Evolutionary conservation across 2,888 invertebrate genomes (phyloP), one percentile per base, ranked within the genome.

Genomic region (Ormyrus nitidulus): DNA sequence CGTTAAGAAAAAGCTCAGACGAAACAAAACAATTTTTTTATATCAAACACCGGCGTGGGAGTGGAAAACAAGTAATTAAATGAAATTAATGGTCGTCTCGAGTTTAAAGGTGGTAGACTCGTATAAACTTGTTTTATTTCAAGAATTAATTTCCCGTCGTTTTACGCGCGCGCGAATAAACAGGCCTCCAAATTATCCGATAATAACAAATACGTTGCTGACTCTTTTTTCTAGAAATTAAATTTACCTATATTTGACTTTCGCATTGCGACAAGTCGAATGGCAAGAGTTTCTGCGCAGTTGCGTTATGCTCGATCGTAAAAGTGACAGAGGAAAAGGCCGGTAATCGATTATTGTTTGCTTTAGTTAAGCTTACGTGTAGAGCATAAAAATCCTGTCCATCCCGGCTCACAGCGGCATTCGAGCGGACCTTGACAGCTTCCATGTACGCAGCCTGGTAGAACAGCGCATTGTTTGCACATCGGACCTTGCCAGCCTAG

Each of bases 361-460:
- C 34, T 34, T 34, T 34, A 34, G 34, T 34, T 34, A 34, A 34
- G 84, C 95, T 94, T 90, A 98, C 98, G 95, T 84, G 94, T 96
- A 91, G 97, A 96, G 86, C 96, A 97, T 72, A 97, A 91, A 78
- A 97, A 92, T 79, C 98, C 98, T 10, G 96, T 97, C 93, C 95
- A 98, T n/a, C 98, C 98, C 4, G 96, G 95, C 74, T 94, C 91
- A 89, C 98, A 98, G 88, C 95, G 95, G 91, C 98, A 98, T 90
- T 98, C 96, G 56, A 97, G 93, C 5, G 98, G 97, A 88, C 96
- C 95, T 84, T 95, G 94, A 90, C 98, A 98, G 87, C 94, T 96
- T 9, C 98, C 98, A 87, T 97, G 96, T 86, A 95, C 94, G 91
- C 98, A 98, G 84, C 97, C 97, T 0, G 98, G 98, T 86, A 98